Evolutionary conservation across 2,888 invertebrate genomes (phyloP).

Genomic region (Drosophila merina): DNA sequence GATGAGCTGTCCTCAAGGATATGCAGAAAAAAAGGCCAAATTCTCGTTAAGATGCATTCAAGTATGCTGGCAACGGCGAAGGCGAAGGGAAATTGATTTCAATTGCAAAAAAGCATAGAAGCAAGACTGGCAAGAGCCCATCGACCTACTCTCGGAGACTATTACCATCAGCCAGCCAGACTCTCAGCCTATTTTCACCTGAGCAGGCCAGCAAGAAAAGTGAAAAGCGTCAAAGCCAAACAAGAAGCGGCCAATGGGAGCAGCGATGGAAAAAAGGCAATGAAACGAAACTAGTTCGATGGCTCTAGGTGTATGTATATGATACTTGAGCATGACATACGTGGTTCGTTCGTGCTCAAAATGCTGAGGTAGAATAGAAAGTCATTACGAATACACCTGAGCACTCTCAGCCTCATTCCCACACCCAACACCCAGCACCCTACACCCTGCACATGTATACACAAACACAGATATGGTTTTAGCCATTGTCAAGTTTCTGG

Average conservation of each 20-base stretch:
- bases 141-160: constrained; percentile 44
- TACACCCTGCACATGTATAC: background rate
- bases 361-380: constrained; percentile 43
- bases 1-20: background rate
- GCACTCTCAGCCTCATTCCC: constrained; percentile 19
- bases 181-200: constrained; percentile 26
- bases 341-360: constrained; percentile 68
- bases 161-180: constrained; percentile 13
- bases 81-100: constrained; percentile 53
- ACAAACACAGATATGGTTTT: constrained; percentile 19
- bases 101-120: constrained; percentile 57
- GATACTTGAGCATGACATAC: constrained; percentile 69
- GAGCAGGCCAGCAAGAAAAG: constrained; percentile 33
- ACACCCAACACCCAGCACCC: background rate
- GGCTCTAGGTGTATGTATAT: constrained; percentile 48
- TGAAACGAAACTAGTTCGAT: constrained; percentile 67
- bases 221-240: constrained; percentile 36
- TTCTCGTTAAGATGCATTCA: constrained; percentile 42
- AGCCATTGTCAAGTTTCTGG: constrained; percentile 49
- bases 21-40: background rate
- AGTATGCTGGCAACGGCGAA: constrained; percentile 24
- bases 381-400: constrained; percentile 43
- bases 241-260: constrained; percentile 3
- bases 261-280: constrained; percentile 22
- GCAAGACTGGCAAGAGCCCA: constrained; percentile 47